Conservation (phyloP, 1,140 invertebrate species). For the Brachionus rubens region DNA sequence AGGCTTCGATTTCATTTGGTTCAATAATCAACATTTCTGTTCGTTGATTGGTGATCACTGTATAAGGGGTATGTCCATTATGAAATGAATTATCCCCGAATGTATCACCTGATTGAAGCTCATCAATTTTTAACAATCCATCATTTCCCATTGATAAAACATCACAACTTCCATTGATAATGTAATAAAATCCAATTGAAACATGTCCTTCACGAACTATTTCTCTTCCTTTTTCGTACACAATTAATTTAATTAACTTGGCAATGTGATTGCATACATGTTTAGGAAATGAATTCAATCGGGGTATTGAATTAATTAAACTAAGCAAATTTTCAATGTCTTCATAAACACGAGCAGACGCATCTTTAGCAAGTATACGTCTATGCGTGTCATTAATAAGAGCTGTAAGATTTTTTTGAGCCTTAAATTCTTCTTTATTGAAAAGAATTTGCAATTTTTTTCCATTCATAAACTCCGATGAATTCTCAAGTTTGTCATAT, state of each 20-base stretch:
- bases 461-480: conserved; percentile 15
- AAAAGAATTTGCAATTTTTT: conserved; percentile 32
- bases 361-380: conserved; percentile 7
- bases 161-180: conserved; percentile 26
- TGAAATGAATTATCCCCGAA: conserved; percentile 25
- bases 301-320: conserved; percentile 11
- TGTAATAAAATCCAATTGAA: conserved; percentile 17
- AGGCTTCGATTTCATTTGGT: conserved; percentile 10
- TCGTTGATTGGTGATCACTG: conserved; percentile 26
- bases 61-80: background rate
- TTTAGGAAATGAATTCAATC: background rate
- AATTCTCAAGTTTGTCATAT: conserved; percentile 23
- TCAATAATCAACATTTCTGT: conserved; percentile 16
- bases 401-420: conserved; percentile 26
- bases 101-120: conserved; percentile 9
- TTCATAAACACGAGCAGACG: background rate
- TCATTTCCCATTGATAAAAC: conserved; percentile 27
- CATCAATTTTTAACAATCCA: conserved; percentile 15
- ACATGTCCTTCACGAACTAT: conserved; percentile 5
- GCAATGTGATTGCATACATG: background rate
- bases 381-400: conserved; percentile 26
- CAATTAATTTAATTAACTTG: conserved; percentile 10
- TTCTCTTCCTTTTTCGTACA: conserved; percentile 28
- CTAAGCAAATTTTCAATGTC: conserved; percentile 1
- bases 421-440: conserved; percentile 32